phyloP scores from a whole-genome alignment of 2,113 vertebrate genomes.

The Patagioenas fasciata region DNA sequence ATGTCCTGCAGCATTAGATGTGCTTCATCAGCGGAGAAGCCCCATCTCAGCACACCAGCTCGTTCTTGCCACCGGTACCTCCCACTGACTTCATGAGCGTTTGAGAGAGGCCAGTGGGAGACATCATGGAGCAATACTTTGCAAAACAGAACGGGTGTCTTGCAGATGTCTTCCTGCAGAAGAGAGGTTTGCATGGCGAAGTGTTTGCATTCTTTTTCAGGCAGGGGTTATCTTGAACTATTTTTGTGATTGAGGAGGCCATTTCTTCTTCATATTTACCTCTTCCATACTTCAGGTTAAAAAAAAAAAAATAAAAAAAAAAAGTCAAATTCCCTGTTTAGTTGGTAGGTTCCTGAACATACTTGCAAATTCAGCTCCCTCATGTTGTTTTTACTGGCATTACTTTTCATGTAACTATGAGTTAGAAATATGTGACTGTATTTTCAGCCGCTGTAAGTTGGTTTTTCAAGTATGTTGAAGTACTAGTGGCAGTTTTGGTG shows the following conservation, averaged over 20 bases:
- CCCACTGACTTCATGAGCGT: not conserved
- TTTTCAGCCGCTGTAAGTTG: not conserved
- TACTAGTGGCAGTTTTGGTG: not conserved
- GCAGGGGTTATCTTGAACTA: not conserved
- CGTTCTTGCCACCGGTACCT: not conserved
- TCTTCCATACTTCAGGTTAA: not conserved
- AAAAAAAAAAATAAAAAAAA: not conserved
- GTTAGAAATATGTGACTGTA: not conserved
- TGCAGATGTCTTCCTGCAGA: not conserved
- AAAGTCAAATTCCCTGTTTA: not conserved
- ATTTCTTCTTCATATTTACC: not conserved
- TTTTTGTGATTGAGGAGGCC: not conserved
- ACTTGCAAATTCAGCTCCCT: not conserved
- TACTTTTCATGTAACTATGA: not conserved
- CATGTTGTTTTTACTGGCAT: not conserved
- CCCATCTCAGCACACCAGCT: not conserved
- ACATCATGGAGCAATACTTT: not conserved
- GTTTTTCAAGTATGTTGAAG: not conserved
- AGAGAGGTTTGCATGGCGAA: not conserved
- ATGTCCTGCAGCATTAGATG: not conserved
- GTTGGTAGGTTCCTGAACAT: not conserved
- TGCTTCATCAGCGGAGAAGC: not conserved
- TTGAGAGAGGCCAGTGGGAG: not conserved
- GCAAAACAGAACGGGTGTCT: not conserved
- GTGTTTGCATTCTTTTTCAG: not conserved